These are phyloP conservation scores for Ornithorhynchus anatinus DNA, from an alignment of 2,113 vertebrate genomes.

Conservation along the genomic window DNA sequence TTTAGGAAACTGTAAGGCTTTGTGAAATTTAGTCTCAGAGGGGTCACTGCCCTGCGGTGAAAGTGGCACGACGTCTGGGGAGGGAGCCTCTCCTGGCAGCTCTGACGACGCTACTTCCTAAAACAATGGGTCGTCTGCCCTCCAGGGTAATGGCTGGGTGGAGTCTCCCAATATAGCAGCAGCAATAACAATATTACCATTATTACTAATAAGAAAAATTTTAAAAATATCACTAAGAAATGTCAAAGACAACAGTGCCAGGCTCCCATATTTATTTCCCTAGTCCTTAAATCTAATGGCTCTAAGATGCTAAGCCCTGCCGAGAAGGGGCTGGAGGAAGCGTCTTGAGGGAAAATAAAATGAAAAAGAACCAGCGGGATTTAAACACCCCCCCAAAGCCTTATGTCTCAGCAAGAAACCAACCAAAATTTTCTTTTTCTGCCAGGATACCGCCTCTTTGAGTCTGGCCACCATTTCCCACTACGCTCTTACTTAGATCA, in stretches of 20 bases:
- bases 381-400: no score
- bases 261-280: background rate
- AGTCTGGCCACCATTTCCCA: no score
- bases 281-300: background rate
- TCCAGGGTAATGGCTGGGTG: accelerated
- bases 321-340: no score
- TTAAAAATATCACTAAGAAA: accelerated
- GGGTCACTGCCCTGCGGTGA: background rate
- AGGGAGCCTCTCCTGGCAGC: no score
- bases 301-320: no score
- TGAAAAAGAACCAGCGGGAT: no score
- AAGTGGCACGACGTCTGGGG: background rate
- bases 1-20: constrained; percentile 48
- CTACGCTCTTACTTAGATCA: background rate
- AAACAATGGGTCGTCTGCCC: background rate
- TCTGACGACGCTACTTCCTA: accelerated
- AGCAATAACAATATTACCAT: background rate
- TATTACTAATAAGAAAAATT: accelerated
- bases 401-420: no score
- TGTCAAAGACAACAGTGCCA: background rate
- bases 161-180: accelerated
- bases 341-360: no score
- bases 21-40: constrained; percentile 44
- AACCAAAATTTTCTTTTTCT: no score
- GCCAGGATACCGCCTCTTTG: no score